A percentile compares a stretch with the other conserved stretches of the same genome.
phyloP scores from a whole-genome alignment of 1,140 invertebrate genomes.

The Rhyzopertha dominica region DNA sequence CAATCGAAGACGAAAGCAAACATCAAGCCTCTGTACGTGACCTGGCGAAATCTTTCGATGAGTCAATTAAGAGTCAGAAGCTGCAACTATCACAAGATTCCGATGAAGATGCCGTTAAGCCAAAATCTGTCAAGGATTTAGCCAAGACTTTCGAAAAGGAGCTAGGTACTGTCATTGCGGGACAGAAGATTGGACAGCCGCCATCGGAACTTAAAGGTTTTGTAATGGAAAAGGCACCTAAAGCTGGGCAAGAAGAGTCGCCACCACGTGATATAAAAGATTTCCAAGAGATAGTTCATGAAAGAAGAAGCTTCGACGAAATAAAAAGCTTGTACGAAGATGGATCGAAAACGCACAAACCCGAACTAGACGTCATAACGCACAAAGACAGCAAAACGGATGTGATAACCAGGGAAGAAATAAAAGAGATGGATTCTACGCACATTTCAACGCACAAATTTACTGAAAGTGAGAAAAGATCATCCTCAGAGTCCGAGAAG shows the following conservation, averaged over 20 bases:
- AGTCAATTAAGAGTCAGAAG: slow-evolving; percentile 13
- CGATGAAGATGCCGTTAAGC: background rate
- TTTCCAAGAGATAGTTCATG: slow-evolving; percentile 9
- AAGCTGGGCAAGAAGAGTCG: background rate
- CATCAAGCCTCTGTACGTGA: too few relatives aligned
- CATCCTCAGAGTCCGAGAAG: slow-evolving; percentile 28
- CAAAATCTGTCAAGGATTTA: slow-evolving; percentile 23
- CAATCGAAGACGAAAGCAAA: slow-evolving; percentile 9
- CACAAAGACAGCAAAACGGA: slow-evolving; percentile 31
- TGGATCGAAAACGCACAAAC: slow-evolving; percentile 12
- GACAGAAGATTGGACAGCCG: slow-evolving; percentile 7
- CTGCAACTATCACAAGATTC: too few relatives aligned
- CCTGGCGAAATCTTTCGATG: slow-evolving; percentile 30
- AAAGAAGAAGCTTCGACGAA: slow-evolving; percentile 7
- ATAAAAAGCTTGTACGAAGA: slow-evolving; percentile 1
- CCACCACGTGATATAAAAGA: slow-evolving; percentile 12
- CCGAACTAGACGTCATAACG: slow-evolving; percentile 18
- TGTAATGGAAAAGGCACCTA: slow-evolving; percentile 6
- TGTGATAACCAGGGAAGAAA: slow-evolving; percentile 16
- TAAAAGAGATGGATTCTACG: too few relatives aligned
- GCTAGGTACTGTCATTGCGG: slow-evolving; percentile 12
- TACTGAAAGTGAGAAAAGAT: slow-evolving; percentile 17
- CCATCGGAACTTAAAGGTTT: background rate
- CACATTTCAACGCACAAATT: slow-evolving; percentile 20
- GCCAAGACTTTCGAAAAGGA: slow-evolving; percentile 26